Percentiles rank a stretch among this genome's conserved stretches.
Conservation (phyloP, 2,797 vertebrate genomes). For the Enoplosus armatus region DNA sequence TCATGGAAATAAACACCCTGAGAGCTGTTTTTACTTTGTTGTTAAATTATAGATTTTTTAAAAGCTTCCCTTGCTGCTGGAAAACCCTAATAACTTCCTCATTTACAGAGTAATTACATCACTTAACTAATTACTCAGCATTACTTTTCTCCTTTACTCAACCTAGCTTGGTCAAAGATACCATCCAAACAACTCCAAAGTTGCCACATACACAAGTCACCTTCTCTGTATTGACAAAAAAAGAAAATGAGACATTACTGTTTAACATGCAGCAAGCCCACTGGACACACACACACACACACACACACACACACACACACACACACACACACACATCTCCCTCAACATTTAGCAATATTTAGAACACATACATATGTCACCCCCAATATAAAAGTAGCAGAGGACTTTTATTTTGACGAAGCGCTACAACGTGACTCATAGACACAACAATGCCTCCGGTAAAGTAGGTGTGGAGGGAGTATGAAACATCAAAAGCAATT, state of each 20-base stretch:
- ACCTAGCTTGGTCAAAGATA: not conserved
- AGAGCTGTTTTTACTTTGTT: slow-evolving; percentile 15
- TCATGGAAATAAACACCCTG: slow-evolving; percentile 34
- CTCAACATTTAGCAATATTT: no score
- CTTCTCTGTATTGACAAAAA: not conserved
- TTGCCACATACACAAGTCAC: not conserved
- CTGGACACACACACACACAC: no score
- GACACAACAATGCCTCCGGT: no score
- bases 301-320: no score
- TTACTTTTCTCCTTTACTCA: not conserved
- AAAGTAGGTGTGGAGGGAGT: no score
- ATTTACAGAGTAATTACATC: not conserved
- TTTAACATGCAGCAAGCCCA: not conserved
- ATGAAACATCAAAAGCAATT: no score
- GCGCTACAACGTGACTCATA: no score
- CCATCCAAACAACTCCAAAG: not conserved
- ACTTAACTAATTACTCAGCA: not conserved
- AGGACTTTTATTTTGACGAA: no score
- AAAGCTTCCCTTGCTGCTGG: not conserved
- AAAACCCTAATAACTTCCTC: not conserved
- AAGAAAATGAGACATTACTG: not conserved
- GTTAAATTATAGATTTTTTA: not conserved
- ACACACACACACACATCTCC: no score
- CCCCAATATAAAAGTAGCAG: no score
- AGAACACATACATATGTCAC: no score